Conservation (phyloP, 2,888 invertebrate genomes). For the Ennomos quercinarius region DNA sequence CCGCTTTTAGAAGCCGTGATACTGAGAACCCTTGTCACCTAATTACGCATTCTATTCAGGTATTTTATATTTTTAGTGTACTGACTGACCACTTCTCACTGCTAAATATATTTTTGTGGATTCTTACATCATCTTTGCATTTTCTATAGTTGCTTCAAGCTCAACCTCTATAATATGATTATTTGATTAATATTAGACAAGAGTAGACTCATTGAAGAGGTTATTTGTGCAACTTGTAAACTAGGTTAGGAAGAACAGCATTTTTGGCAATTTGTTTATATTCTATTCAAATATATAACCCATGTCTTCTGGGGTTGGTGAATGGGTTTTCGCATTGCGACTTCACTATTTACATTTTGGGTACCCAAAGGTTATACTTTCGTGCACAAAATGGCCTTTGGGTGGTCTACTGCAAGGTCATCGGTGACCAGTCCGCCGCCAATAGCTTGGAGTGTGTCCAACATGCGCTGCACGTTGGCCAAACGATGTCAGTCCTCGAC, state of each 20-base stretch:
- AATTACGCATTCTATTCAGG: conserved; percentile 41
- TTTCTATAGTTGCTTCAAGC: conserved; percentile 7
- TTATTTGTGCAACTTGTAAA: too few species aligned
- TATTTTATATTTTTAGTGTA: conserved; percentile 39
- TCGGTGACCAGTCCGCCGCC: conserved; percentile 42
- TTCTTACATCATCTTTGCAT: conserved; percentile 17
- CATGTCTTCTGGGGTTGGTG: too few species aligned
- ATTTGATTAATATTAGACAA: too few species aligned
- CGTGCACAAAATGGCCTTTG: conserved; percentile 15
- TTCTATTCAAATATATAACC: too few species aligned
- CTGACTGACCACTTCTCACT: conserved; percentile 28
- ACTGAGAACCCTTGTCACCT: conserved; percentile 37
- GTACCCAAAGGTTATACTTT: too few species aligned
- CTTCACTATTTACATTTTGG: too few species aligned
- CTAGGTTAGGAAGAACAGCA: too few species aligned
- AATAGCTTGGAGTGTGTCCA: conserved; percentile 40
- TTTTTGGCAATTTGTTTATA: too few species aligned
- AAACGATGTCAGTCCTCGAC: conserved; percentile 64
- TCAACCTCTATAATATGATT: too few species aligned
- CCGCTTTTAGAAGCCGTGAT: conserved; percentile 34
- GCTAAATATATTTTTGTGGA: conserved; percentile 33
- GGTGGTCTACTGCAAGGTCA: conserved; percentile 53
- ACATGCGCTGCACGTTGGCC: conserved; percentile 65
- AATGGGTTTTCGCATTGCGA: too few species aligned
- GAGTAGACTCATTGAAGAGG: too few species aligned